phyloP scores from a whole-genome alignment of 2,888 invertebrate species.

The Sesia bembeciformis region DNA sequence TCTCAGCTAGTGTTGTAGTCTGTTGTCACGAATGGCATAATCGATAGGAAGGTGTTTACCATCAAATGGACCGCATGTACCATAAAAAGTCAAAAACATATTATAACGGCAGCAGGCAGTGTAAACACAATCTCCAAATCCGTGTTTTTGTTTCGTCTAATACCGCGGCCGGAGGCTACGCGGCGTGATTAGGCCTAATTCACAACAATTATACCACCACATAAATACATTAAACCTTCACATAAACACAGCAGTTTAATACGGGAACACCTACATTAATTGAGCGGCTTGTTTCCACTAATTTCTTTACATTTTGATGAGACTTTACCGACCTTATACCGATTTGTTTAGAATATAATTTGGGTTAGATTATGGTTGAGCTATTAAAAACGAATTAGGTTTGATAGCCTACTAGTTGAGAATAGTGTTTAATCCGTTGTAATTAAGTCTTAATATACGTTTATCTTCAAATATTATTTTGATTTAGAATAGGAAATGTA shows the following conservation, averaged over 20 bases:
- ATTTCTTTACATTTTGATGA: background rate
- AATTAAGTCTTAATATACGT: background rate
- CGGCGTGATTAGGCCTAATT: conserved; percentile 34
- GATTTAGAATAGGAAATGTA: no score
- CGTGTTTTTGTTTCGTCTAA: no score
- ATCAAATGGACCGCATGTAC: no score
- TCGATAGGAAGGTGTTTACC: no score
- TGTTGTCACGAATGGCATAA: no score
- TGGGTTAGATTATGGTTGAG: conserved; percentile 10
- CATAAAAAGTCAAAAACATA: no score
- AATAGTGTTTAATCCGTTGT: background rate
- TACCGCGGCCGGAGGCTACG: conserved; percentile 8
- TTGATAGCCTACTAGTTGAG: background rate
- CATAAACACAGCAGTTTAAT: conserved; percentile 44
- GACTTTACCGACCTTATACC: background rate
- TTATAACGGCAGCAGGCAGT: no score
- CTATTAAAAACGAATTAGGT: conserved; percentile 52
- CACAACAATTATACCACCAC: conserved; percentile 47
- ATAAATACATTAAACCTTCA: conserved; percentile 29
- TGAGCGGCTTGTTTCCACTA: conserved; percentile 18
- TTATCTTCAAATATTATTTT: background rate
- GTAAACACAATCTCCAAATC: no score
- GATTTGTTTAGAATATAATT: conserved; percentile 3
- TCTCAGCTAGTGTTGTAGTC: no score
- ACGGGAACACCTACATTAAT: conserved; percentile 54